Evolutionary conservation across 2,888 invertebrate species (phyloP), one percentile per base, ranked within the genome.

Genomic region (Drosophila basisetae): DNA sequence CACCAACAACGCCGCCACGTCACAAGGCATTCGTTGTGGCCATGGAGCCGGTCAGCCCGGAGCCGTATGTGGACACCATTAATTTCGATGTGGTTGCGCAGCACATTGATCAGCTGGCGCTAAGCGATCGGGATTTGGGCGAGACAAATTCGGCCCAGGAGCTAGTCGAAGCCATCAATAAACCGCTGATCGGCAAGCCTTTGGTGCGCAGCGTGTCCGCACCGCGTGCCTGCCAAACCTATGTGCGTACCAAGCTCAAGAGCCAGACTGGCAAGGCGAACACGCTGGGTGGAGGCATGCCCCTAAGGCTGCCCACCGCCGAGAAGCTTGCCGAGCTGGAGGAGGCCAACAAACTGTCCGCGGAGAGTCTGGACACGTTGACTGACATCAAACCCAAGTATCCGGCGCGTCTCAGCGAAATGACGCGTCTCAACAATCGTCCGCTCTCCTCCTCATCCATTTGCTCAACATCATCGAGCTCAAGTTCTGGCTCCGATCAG

Each of bases 401-500:
- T 70, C 49, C 81, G 64, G 68, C 81, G 65, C 87, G 92, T 31
- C 62, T 92, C 30, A 91, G 92, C 5, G 93, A 93, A 33, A 85
- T 93, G 69, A 89, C 91, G 53, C 91, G 92, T 52, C 83, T 92
- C 7, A 93, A 92, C 73, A 92, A 92, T 70, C 92, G 93, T 9
- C 93, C 93, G 0, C 62, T 94, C 47, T 93, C 93, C 3, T 93
- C 93, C 11, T 92, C 93, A 18, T 94, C 93, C 25, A 93, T 93
- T 37, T 93, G 93, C 68, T 94, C 93, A 52, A 93, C 93, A 2
- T 93, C 93, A 18, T 93, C 93, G 10, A 92, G 92, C 58, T 97
- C 97, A 73, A 96, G 97, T 85, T 96, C 96, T 0, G 96, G 96
- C 68, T 96, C 93, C 3, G 92, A 93, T 68, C 92, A 92, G 37